phyloP scores from a whole-genome alignment of 2,888 invertebrate species.

The Antheraea yamamai region DNA sequence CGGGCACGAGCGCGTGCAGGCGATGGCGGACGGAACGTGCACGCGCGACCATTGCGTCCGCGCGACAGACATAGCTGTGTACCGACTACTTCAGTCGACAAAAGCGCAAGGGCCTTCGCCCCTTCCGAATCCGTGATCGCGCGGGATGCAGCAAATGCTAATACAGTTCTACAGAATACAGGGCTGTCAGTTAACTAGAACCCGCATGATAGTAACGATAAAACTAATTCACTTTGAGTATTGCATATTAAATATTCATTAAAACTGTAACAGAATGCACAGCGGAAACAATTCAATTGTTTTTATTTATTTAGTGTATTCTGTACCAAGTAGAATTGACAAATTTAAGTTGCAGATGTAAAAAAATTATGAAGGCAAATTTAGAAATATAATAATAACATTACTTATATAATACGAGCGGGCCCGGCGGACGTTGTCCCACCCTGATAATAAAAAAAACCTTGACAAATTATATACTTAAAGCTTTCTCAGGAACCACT shows the following conservation, averaged over 20 bases:
- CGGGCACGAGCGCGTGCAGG: conserved; percentile 57
- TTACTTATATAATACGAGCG: no score
- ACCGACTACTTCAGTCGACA: conserved; percentile 35
- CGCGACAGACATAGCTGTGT: conserved; percentile 69
- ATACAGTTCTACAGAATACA: conserved; percentile 38
- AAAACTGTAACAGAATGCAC: neutral
- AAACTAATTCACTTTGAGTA: neutral
- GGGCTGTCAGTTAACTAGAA: conserved; percentile 18
- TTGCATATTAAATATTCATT: neutral
- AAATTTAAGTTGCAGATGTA: no score
- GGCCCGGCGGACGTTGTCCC: no score
- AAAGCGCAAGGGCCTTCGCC: conserved; percentile 75
- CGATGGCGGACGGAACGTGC: conserved; percentile 59
- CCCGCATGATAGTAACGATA: conserved; percentile 12
- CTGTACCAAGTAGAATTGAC: no score
- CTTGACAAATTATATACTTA: no score
- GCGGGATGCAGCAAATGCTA: conserved; percentile 77
- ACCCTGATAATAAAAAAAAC: no score
- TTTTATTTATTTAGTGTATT: no score
- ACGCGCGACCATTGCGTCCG: conserved; percentile 72
- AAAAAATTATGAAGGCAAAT: no score
- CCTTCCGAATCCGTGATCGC: conserved; percentile 78
- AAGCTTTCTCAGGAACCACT: no score
- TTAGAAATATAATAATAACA: no score
- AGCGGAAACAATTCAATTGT: no score